These are phyloP conservation scores for Virgularia gustaviana DNA, from an alignment of 92 coral and sea anemone species.

Conservation along the genomic window DNA sequence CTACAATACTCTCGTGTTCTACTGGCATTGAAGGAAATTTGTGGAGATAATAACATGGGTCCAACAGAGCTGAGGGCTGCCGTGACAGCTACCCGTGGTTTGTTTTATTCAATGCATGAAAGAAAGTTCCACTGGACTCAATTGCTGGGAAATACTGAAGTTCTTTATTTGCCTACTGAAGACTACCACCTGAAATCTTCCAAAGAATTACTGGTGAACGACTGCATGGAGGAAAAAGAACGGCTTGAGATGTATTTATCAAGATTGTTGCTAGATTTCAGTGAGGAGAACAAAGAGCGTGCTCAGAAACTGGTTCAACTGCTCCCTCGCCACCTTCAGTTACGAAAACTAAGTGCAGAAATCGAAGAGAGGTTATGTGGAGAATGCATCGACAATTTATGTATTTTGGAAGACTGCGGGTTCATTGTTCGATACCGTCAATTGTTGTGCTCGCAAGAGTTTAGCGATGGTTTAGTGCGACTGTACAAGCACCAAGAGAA, in stretches of 20 bases:
- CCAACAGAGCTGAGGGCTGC: constrained; percentile 58
- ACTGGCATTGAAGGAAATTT: constrained; percentile 34
- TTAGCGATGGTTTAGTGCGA: constrained; percentile 11
- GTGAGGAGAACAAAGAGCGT: constrained; percentile 82
- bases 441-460: constrained; percentile 7
- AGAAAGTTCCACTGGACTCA: constrained; percentile 55
- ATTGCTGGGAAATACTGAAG: constrained; percentile 53
- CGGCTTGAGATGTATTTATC: constrained; percentile 87
- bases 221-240: constrained; percentile 82
- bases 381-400: constrained; percentile 53
- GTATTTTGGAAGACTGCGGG: constrained; percentile 44
- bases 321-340: constrained; percentile 75
- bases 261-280: constrained; percentile 80
- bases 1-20: constrained; percentile 66
- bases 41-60: constrained; percentile 54
- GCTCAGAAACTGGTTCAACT: constrained; percentile 79
- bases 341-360: constrained; percentile 69
- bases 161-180: constrained; percentile 82
- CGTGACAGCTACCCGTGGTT: constrained; percentile 57
- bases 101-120: constrained; percentile 64
- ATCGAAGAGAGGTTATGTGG: constrained; percentile 82
- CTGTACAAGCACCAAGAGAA: constrained; percentile 20
- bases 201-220: constrained; percentile 75
- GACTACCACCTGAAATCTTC: constrained; percentile 81
- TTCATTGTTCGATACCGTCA: constrained; percentile 24